These are phyloP conservation scores for Epinephelus lanceolatus DNA, from an alignment of 2,113 vertebrate species.

Conservation along the genomic window DNA sequence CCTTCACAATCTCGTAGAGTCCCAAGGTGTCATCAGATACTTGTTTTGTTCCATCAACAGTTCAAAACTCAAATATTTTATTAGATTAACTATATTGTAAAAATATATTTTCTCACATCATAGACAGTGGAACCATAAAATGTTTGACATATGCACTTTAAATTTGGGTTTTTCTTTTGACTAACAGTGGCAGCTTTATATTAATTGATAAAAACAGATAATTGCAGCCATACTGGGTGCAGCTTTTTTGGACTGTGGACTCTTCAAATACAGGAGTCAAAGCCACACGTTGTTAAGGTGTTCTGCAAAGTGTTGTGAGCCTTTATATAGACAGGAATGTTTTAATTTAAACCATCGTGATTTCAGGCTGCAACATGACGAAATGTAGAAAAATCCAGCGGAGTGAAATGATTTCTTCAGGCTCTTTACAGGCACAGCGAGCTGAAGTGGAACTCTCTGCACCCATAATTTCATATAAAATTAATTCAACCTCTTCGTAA, in stretches of 20 bases:
- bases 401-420: constrained; percentile 2
- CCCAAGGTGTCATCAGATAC: too few species aligned
- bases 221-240: neutral
- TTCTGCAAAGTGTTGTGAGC: neutral
- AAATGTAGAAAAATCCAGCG: neutral
- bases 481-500: constrained; percentile 41
- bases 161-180: neutral
- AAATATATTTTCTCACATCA: too few species aligned
- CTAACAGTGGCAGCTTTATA: neutral
- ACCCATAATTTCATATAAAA: constrained; percentile 37
- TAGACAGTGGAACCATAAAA: too few species aligned
- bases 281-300: neutral
- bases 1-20: too few species aligned
- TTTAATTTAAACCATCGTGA: neutral
- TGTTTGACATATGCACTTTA: neutral
- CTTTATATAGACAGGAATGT: neutral
- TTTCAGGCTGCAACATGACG: constrained; percentile 6
- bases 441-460: constrained; percentile 12
- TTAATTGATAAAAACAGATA: neutral
- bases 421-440: constrained; percentile 1
- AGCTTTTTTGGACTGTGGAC: neutral
- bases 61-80: too few species aligned
- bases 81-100: too few species aligned
- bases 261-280: neutral
- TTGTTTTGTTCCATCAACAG: too few species aligned